These are phyloP conservation scores for Druceiella hillmani DNA, from an alignment of 2,888 invertebrate genomes.

Conservation along the genomic window DNA sequence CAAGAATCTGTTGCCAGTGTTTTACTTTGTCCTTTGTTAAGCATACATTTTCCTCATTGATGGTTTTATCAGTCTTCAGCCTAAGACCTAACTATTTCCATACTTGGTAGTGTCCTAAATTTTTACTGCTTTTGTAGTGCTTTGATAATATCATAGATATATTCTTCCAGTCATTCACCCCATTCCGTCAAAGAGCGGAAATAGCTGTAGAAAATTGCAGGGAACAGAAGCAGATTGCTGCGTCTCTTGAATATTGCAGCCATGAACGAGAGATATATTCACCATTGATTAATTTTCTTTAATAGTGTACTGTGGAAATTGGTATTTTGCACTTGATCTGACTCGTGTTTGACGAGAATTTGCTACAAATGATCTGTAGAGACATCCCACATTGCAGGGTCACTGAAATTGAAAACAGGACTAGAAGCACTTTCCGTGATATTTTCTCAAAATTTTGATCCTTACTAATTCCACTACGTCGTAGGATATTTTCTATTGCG, in stretches of 20 bases:
- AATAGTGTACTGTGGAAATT: too few species aligned
- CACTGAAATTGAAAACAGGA: too few species aligned
- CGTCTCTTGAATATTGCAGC: conserved; percentile 13
- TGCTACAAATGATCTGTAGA: conserved; percentile 11
- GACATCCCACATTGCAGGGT: conserved; percentile 17
- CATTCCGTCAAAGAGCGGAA: conserved; percentile 11
- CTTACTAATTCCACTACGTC: too few species aligned
- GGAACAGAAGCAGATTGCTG: conserved; percentile 18
- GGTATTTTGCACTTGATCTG: conserved; percentile 14
- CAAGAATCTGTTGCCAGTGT: conserved; percentile 12
- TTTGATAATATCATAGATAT: conserved; percentile 12
- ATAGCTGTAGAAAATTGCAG: conserved; percentile 15
- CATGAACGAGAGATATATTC: conserved; percentile 14
- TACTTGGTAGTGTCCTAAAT: conserved; percentile 11
- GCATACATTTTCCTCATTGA: conserved; percentile 13
- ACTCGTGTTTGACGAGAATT: conserved; percentile 12
- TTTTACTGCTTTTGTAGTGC: conserved; percentile 14
- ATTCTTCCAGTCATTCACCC: conserved; percentile 19
- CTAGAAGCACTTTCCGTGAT: too few species aligned
- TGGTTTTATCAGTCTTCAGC: conserved; percentile 14
- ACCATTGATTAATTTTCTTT: conserved; percentile 14
- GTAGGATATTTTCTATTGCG: too few species aligned
- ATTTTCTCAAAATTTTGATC: too few species aligned
- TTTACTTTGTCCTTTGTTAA: conserved; percentile 11
- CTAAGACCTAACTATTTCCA: conserved; percentile 17